phyloP scores from a whole-genome alignment of 2,888 invertebrate genomes.

The Drosophila melanosoma region DNA sequence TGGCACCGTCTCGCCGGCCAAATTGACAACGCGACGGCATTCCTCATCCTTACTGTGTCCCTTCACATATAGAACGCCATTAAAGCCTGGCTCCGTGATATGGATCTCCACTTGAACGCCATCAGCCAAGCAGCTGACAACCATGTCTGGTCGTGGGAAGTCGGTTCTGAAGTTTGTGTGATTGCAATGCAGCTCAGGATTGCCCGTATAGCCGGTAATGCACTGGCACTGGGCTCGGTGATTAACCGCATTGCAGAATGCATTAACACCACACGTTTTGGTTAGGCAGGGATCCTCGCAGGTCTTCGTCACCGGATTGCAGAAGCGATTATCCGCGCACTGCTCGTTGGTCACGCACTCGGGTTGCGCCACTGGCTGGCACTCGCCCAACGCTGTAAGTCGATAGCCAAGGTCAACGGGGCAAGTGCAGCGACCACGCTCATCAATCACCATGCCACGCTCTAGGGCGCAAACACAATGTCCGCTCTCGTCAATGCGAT shows the following conservation, averaged over 20 bases:
- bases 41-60: constrained; percentile 97
- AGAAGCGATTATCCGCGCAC: constrained; percentile 91
- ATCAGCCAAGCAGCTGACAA: constrained; percentile 95
- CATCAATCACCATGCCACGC: constrained; percentile 91
- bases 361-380: constrained; percentile 86
- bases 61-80: constrained; percentile 96
- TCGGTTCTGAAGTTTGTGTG: constrained; percentile 89
- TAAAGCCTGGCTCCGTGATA: constrained; percentile 90
- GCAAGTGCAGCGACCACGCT: constrained; percentile 91
- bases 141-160: constrained; percentile 94
- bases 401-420: constrained; percentile 89
- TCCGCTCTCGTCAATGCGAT: constrained; percentile 90
- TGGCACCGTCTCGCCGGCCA: constrained; percentile 89
- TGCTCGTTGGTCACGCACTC: constrained; percentile 90
- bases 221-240: constrained; percentile 92
- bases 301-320: constrained; percentile 88
- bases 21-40: constrained; percentile 92
- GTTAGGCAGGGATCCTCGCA: constrained; percentile 93
- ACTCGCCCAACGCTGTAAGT: constrained; percentile 87
- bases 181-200: constrained; percentile 90
- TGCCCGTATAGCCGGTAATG: constrained; percentile 90
- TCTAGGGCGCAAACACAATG: constrained; percentile 93
- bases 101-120: constrained; percentile 94
- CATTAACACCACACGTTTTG: constrained; percentile 90
- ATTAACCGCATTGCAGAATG: constrained; percentile 91